Percentiles rank a stretch among this genome's conserved stretches.
Conservation (phyloP, 2,888 invertebrate genomes). For the Strigamia transsilvanica region DNA sequence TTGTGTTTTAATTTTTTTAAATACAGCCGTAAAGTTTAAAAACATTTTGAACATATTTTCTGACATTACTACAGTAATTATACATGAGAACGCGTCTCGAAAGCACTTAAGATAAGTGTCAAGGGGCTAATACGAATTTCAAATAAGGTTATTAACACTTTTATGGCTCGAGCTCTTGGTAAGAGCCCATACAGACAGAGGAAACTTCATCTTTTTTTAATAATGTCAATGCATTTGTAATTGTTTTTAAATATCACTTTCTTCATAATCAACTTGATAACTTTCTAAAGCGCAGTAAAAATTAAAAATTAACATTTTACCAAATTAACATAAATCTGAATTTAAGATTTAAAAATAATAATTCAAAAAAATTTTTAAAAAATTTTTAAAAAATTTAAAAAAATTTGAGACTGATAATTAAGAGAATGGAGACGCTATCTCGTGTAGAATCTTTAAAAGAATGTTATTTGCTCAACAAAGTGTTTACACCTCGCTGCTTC, state of each 20-base stretch:
- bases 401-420: neutral
- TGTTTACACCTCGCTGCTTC: constrained; percentile 39
- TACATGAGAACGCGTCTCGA: neutral
- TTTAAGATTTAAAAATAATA: neutral
- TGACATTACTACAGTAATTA: neutral
- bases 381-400: neutral
- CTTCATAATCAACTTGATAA: neutral
- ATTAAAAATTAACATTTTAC: neutral
- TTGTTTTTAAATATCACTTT: constrained; percentile 24
- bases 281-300: neutral
- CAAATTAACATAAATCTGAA: neutral
- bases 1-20: neutral
- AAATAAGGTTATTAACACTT: constrained; percentile 37
- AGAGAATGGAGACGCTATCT: neutral
- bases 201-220: neutral
- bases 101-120: neutral
- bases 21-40: neutral
- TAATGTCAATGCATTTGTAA: constrained; percentile 8
- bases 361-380: neutral
- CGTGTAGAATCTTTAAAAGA: neutral
- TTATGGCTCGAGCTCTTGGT: neutral
- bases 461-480: constrained; percentile 9
- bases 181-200: neutral
- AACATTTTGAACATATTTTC: constrained; percentile 14
- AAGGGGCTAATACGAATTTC: constrained; percentile 12